Base-by-base conservation (phyloP, 2,113 vertebrate genomes). In the Apteryx mantelli region DNA sequence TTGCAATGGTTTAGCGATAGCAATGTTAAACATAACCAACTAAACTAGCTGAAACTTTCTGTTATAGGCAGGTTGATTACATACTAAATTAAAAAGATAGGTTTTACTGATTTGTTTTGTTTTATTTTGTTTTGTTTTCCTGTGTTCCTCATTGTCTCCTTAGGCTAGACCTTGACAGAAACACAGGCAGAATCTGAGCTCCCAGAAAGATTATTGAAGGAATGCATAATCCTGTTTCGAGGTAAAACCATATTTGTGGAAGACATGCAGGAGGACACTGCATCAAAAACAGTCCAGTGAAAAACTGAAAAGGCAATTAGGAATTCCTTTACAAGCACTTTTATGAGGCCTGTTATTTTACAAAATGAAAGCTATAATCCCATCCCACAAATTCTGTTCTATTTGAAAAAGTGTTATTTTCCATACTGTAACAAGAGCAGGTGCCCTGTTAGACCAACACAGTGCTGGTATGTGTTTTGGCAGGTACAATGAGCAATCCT, bases 401-500 rank as follows among this genome's bases (percentile, higher is more conserved):
- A 17, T 58, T 66, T 65, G 28, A 32, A 55, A 86, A 79, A 34
- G 9, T 34, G 25, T 4, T 60, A 1, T 24, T 86, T 93, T 91
- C 36, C 30, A 5, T 40, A 16, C 16, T 34, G 30, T 24, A 38
- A 52, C 20, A 52, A 60, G 26, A 82, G 38, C 94, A 97, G 91
- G 92, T 96, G 88, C 60, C 53, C 66, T 48, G 17, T 28, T 83
- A 55, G 55, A 50, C 19, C 1, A 24, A 38, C 8, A 13, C 6
- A 19, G 79, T 10, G 50, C 42, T 30, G 15, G 32, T 70, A 26
- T 66, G 36, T 95, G 70, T 94, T 97, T 75, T 94, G 60, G 38
- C 81, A 96, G 68, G 69, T 78, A 83, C 63, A 60, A 24, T 24
- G 53, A 95, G 55, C 82, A 94, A 75, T 96, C 52, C 66, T 78